A percentile compares a stretch with the other conserved stretches of the same genome.
Conservation (phyloP, 2,888 invertebrate species). For the Oxystoma pomonae region DNA sequence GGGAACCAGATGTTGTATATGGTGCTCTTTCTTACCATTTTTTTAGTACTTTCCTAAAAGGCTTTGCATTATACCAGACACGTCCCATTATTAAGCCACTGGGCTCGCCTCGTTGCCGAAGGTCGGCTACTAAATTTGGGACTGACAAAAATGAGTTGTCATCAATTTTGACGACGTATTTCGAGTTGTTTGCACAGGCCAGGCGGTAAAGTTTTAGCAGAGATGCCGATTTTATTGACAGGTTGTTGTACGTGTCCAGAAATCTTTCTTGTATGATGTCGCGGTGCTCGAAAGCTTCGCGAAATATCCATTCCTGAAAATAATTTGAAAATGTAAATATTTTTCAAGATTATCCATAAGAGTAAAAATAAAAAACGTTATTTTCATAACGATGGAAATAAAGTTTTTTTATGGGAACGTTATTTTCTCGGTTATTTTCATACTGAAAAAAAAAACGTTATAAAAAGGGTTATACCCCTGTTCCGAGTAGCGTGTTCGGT, state of each 20-base stretch:
- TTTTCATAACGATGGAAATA: too few species aligned
- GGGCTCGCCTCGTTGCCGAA: constrained; percentile 31
- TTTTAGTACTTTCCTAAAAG: constrained; percentile 66
- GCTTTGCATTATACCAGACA: constrained; percentile 73
- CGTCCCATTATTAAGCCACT: constrained; percentile 64
- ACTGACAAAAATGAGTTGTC: constrained; percentile 85
- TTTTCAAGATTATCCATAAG: too few species aligned
- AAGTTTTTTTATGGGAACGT: too few species aligned
- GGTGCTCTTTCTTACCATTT: constrained; percentile 77
- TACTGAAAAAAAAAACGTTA: too few species aligned
- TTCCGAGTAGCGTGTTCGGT: too few species aligned
- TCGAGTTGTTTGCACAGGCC: constrained; percentile 55
- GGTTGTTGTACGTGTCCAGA: constrained; percentile 79
- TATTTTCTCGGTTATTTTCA: too few species aligned
- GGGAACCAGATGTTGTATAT: too few species aligned
- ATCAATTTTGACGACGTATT: constrained; percentile 77
- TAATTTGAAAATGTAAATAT: too few species aligned
- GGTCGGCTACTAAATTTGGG: constrained; percentile 27
- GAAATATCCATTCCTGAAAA: neutral
- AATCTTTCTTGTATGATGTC: constrained; percentile 83
- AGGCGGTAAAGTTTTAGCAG: constrained; percentile 76
- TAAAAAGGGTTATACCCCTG: too few species aligned
- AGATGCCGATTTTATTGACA: constrained; percentile 81
- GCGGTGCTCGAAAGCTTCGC: constrained; percentile 50
- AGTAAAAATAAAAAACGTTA: too few species aligned